Conservation (phyloP, 2,113 vertebrate genomes). For the Ornithorhynchus anatinus region DNA sequence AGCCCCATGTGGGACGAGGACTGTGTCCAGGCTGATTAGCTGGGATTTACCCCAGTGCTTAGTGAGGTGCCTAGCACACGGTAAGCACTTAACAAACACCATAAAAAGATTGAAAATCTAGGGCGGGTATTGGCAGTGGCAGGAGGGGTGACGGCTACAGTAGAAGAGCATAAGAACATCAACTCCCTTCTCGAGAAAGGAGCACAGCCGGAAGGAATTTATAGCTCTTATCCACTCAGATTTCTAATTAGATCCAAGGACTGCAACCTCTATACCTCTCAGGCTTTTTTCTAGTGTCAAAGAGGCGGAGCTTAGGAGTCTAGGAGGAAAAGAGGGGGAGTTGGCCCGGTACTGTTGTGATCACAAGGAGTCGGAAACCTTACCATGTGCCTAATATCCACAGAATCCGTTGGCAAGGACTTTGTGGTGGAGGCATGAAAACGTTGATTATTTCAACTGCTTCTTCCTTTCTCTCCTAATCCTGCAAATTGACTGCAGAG, state of each 20-base stretch:
- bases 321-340: constrained; percentile 38
- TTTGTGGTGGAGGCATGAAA: constrained; percentile 60
- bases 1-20: too few species aligned
- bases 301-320: constrained; percentile 39
- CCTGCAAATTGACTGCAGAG: constrained; percentile 72
- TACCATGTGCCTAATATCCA: constrained; percentile 23
- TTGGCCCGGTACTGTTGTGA: constrained; percentile 32
- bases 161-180: too few species aligned
- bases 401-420: constrained; percentile 44
- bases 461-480: constrained; percentile 61
- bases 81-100: too few species aligned
- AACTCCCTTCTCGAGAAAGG: too few species aligned
- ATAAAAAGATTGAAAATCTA: too few species aligned
- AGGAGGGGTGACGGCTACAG: too few species aligned
- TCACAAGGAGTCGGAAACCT: constrained; percentile 38
- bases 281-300: constrained; percentile 32
- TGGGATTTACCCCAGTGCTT: too few species aligned
- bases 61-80: too few species aligned
- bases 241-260: constrained; percentile 54
- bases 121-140: too few species aligned
- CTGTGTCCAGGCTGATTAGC: too few species aligned
- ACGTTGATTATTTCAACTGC: constrained; percentile 64
- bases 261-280: constrained; percentile 14
- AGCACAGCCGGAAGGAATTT: too few species aligned
- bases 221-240: constrained; percentile 44